Conservation (phyloP, 1,140 invertebrate species). For the Diploscapter pachys region DNA sequence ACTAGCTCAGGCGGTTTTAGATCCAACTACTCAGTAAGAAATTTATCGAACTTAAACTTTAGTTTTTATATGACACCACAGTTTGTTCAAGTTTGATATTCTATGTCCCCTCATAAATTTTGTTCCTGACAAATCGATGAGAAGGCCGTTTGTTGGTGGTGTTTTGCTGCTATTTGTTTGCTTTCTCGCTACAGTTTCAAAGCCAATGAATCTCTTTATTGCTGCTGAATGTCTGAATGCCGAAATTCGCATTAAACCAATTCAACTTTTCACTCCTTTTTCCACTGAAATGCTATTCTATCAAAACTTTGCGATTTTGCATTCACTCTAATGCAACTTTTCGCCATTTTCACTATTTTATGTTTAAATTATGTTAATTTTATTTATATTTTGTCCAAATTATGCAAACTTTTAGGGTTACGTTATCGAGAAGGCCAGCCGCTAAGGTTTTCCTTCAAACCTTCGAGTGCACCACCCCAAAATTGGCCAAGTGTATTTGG, state of each 20-base stretch:
- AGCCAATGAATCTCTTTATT: too few species aligned
- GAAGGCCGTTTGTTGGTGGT: not conserved
- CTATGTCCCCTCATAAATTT: too few species aligned
- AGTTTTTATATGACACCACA: not conserved
- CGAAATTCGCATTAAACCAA: too few species aligned
- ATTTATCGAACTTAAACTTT: not conserved
- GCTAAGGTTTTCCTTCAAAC: not conserved
- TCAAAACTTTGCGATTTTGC: not conserved
- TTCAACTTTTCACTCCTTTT: too few species aligned
- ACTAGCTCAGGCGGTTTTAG: not conserved
- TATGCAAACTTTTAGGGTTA: constrained; percentile 8
- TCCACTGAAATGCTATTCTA: too few species aligned
- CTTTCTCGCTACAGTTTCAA: not conserved
- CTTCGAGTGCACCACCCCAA: not conserved
- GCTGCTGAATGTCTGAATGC: too few species aligned
- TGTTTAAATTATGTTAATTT: not conserved
- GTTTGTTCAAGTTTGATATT: not conserved
- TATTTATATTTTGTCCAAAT: not conserved
- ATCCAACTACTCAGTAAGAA: constrained; percentile 17
- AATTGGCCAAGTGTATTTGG: not conserved
- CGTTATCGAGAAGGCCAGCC: not conserved
- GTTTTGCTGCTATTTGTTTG: too few species aligned
- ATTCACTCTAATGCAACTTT: not conserved
- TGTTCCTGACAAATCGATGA: not conserved
- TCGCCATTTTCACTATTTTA: not conserved